Percentiles rank a stretch among this genome's conserved stretches.
These are phyloP conservation scores for Antheraea assamensis DNA, from an alignment of 2,888 invertebrate species.

Conservation along the genomic window DNA sequence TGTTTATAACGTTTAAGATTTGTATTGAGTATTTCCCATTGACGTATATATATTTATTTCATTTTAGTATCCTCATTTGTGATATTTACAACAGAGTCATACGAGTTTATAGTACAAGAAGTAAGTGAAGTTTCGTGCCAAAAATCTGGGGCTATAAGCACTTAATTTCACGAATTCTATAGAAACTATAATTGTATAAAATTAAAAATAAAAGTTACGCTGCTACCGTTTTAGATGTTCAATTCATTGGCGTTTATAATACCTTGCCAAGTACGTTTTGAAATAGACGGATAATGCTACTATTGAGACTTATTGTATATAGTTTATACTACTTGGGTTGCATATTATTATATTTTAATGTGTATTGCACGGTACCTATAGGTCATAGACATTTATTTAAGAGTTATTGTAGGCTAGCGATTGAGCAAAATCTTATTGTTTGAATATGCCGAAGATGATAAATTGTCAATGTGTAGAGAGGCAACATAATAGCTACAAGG, in stretches of 20 bases:
- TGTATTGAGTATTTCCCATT: background rate
- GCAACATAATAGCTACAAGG: too few relatives aligned
- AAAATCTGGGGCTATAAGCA: background rate
- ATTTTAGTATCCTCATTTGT: background rate
- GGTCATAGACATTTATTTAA: too few relatives aligned
- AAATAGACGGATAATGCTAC: too few relatives aligned
- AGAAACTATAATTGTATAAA: background rate
- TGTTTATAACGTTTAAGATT: background rate
- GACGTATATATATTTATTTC: background rate
- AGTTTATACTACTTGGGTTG: too few relatives aligned
- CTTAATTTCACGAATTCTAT: background rate
- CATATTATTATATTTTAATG: too few relatives aligned
- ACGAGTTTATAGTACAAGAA: background rate
- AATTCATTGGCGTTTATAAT: background rate
- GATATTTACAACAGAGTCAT: background rate
- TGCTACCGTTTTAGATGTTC: background rate
- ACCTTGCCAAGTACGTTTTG: background rate
- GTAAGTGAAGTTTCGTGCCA: background rate
- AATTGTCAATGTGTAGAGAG: too few relatives aligned
- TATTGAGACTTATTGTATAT: too few relatives aligned
- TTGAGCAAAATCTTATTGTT: too few relatives aligned
- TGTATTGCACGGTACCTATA: too few relatives aligned
- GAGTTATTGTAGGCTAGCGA: too few relatives aligned
- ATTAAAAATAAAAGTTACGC: background rate
- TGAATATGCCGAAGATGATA: too few relatives aligned